Conservation (phyloP, 2,888 invertebrate genomes). For the Cryptocephalus moraei region DNA sequence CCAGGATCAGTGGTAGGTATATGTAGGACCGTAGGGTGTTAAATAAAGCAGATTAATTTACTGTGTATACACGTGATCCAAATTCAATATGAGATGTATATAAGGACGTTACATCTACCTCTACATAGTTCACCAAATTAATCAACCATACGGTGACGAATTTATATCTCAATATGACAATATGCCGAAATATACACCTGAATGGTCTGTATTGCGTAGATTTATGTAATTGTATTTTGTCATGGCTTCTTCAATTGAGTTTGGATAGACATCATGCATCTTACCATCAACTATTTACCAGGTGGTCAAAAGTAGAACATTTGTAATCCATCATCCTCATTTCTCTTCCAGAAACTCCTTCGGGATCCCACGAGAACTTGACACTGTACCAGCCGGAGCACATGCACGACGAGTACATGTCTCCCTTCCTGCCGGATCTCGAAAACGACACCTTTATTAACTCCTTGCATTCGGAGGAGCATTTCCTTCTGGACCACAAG, state of each 20-base stretch:
- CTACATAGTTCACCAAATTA: no score
- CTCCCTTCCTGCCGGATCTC: slow-evolving; percentile 56
- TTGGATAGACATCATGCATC: neutral
- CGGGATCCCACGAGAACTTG: slow-evolving; percentile 4
- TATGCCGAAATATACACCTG: no score
- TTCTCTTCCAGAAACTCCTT: neutral
- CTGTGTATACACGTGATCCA: no score
- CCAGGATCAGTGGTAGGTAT: no score
- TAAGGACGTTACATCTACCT: no score
- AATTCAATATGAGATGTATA: no score
- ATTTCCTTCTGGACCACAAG: slow-evolving; percentile 18
- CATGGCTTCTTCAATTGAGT: neutral
- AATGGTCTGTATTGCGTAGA: no score
- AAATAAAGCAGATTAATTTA: no score
- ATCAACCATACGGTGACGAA: no score
- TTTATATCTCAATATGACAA: no score
- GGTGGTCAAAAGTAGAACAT: neutral
- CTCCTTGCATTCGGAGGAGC: slow-evolving; percentile 45
- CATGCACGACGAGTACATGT: slow-evolving; percentile 44
- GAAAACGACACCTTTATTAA: slow-evolving; percentile 51
- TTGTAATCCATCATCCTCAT: neutral
- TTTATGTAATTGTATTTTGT: no score
- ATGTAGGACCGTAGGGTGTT: no score
- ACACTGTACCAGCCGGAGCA: slow-evolving; percentile 17
- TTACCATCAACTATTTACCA: neutral